Evolutionary conservation across 2,113 vertebrate species (phyloP).

Genomic region (Percina caprodes): DNA sequence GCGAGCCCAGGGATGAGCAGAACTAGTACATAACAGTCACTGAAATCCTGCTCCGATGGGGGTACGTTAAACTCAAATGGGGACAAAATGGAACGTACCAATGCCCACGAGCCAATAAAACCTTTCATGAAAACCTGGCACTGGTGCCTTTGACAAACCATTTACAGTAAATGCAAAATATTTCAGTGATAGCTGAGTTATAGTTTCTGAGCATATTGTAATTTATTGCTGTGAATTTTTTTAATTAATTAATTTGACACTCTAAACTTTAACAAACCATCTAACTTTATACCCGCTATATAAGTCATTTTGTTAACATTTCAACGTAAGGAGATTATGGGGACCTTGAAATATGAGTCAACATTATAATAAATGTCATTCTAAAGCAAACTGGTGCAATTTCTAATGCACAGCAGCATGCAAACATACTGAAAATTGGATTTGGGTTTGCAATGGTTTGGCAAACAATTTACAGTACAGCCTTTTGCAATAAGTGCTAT

Average conservation of each 20-base stretch:
- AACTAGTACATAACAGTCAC: slow-evolving; percentile 41
- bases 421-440: background rate
- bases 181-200: background rate
- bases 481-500: background rate
- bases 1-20: slow-evolving; percentile 45
- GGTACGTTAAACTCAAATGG: slow-evolving; percentile 27
- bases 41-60: slow-evolving; percentile 31
- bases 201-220: slow-evolving; percentile 9
- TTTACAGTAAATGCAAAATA: slow-evolving; percentile 25
- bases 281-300: background rate
- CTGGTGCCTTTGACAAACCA: slow-evolving; percentile 3
- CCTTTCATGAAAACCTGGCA: slow-evolving; percentile 9
- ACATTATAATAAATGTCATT: background rate
- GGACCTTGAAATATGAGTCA: background rate
- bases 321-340: slow-evolving; percentile 4
- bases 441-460: background rate
- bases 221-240: slow-evolving; percentile 3
- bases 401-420: background rate
- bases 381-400: background rate
- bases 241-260: too few relatives aligned
- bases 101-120: slow-evolving; percentile 31
- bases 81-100: slow-evolving; percentile 35
- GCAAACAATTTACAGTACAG: background rate
- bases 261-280: background rate
- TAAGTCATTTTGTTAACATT: slow-evolving; percentile 18